Evolutionary conservation across 2,888 invertebrate genomes (phyloP).

Genomic region (Deladenus siricidicola): DNA sequence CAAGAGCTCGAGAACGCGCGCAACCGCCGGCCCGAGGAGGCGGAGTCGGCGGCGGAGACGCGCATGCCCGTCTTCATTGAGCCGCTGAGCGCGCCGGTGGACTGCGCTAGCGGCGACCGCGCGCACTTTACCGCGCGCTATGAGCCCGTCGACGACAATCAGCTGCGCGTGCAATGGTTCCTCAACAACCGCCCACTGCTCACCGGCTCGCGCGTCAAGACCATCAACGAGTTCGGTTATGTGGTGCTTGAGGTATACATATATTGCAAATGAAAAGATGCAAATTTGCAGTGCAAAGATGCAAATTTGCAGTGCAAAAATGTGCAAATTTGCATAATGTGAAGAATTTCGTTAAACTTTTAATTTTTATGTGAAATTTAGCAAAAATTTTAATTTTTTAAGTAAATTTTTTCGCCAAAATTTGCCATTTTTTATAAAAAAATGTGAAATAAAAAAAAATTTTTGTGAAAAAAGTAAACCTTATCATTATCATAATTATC

Average conservation of each 20-base stretch:
- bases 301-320: no score
- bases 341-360: no score
- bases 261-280: no score
- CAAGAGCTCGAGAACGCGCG: constrained; percentile 45
- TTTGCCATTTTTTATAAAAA: no score
- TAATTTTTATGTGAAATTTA: no score
- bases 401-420: no score
- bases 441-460: no score
- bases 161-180: constrained; percentile 55
- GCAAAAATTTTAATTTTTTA: no score
- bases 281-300: no score
- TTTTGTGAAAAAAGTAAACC: no score
- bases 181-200: constrained; percentile 81
- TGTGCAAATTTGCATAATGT: no score
- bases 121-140: constrained; percentile 52
- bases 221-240: constrained; percentile 92
- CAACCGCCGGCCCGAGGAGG: constrained; percentile 39
- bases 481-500: no score
- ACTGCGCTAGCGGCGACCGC: constrained; percentile 46
- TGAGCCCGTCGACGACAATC: constrained; percentile 50
- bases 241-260: constrained; percentile 90
- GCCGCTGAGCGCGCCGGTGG: constrained; percentile 47
- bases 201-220: constrained; percentile 84
- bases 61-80: constrained; percentile 44
- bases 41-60: constrained; percentile 33